Evolutionary conservation across 2,797 vertebrate genomes (phyloP).

Genomic region (Lagodon rhomboides): DNA sequence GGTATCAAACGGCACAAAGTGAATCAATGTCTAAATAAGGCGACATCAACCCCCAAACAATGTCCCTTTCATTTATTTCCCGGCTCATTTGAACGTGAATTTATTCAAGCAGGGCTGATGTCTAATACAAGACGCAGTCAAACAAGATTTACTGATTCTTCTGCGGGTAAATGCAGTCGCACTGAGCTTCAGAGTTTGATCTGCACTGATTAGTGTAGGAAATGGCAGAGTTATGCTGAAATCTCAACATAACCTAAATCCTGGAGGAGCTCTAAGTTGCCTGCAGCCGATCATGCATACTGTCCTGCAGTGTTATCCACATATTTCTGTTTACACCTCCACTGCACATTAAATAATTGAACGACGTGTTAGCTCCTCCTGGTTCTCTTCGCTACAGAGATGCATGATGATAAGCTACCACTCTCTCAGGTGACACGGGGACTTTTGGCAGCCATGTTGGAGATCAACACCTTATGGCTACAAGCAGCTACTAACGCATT

Average conservation of each 20-base stretch:
- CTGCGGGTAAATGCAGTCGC: background rate
- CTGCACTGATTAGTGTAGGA: background rate
- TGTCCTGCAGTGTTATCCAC: slow-evolving; percentile 11
- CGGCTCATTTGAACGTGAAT: slow-evolving; percentile 26
- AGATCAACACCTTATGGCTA: background rate
- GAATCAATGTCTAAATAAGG: background rate
- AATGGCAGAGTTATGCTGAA: slow-evolving; percentile 6
- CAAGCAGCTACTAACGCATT: background rate
- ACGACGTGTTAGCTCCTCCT: background rate
- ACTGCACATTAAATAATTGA: background rate
- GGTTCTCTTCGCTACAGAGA: background rate
- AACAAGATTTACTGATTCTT: slow-evolving; percentile 13
- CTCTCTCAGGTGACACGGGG: background rate
- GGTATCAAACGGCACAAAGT: background rate
- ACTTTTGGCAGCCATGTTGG: background rate
- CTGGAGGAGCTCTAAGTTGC: background rate
- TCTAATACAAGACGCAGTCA: background rate
- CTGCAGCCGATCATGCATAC: background rate
- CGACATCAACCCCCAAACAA: background rate
- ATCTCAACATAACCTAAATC: slow-evolving; percentile 20
- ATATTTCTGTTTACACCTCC: background rate
- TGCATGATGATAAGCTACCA: background rate
- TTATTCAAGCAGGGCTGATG: slow-evolving; percentile 1
- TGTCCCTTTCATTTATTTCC: background rate
- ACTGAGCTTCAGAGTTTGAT: slow-evolving; percentile 15